Percentiles rank a stretch among this genome's conserved stretches.
Evolutionary conservation across 2,113 vertebrate genomes (phyloP).

Genomic region (Corythaixoides concolor): DNA sequence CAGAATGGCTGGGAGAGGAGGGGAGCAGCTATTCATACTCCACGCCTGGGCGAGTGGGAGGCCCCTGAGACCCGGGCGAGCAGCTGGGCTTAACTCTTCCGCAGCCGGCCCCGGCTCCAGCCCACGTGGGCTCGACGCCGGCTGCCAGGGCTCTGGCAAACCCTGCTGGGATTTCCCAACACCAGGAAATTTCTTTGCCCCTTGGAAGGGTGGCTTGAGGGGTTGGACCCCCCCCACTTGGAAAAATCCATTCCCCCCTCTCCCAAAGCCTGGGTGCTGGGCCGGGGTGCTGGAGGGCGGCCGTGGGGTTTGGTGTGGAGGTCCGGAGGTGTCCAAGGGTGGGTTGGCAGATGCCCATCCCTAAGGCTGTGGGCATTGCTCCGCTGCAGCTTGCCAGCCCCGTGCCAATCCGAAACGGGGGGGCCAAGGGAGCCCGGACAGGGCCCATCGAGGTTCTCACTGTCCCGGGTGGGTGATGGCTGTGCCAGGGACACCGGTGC

Average conservation of each 20-base stretch:
- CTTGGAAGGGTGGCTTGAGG: neutral
- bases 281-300: neutral
- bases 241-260: neutral
- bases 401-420: fast-evolving
- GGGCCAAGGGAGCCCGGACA: fast-evolving
- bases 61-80: conserved; percentile 33
- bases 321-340: neutral
- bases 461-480: fast-evolving
- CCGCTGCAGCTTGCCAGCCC: fast-evolving
- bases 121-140: neutral
- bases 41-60: conserved; percentile 41
- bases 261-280: neutral
- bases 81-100: conserved; percentile 46
- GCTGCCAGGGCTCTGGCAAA: neutral
- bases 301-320: fast-evolving
- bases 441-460: fast-evolving
- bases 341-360: neutral
- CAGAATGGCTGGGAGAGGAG: conserved; percentile 24
- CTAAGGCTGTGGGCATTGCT: neutral
- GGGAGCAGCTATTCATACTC: conserved; percentile 68
- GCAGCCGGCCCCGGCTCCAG: neutral
- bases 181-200: neutral
- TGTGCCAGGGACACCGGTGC: fast-evolving
- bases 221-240: neutral
- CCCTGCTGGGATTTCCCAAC: neutral